Percentiles rank a stretch among this genome's conserved stretches.
Evolutionary conservation across 2,888 invertebrate genomes (phyloP).

Genomic region (Trachelus tabidus): DNA sequence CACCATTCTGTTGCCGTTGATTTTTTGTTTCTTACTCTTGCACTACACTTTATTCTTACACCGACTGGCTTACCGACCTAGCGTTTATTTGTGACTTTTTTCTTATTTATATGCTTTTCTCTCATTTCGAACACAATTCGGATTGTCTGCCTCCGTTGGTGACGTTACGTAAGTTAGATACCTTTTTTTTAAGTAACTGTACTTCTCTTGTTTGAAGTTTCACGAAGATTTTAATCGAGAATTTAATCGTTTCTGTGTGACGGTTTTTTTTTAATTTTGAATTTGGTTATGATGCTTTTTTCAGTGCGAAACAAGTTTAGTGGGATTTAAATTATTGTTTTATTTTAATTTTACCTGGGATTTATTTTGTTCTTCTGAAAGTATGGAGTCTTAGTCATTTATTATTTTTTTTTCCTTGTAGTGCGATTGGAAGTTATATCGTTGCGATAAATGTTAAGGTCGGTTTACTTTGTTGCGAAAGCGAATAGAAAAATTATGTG

Average conservation of each 20-base stretch:
- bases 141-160: neutral
- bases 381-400: neutral
- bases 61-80: neutral
- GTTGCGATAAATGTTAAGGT: neutral
- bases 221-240: neutral
- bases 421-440: neutral
- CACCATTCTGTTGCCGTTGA: neutral
- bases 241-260: too few relatives aligned
- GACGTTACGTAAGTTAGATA: slow-evolving; percentile 3
- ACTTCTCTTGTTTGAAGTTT: neutral
- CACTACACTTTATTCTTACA: neutral
- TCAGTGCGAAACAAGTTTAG: neutral
- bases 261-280: neutral
- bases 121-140: neutral
- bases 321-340: neutral
- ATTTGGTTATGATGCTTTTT: neutral
- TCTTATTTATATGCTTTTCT: neutral
- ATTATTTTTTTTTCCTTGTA: neutral
- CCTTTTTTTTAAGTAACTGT: neutral
- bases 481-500: neutral
- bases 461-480: neutral
- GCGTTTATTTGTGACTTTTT: neutral
- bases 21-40: neutral
- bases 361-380: neutral
- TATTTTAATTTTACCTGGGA: neutral